Evolutionary conservation across 2,888 invertebrate species (phyloP).

Genomic region (Eilema caniola): DNA sequence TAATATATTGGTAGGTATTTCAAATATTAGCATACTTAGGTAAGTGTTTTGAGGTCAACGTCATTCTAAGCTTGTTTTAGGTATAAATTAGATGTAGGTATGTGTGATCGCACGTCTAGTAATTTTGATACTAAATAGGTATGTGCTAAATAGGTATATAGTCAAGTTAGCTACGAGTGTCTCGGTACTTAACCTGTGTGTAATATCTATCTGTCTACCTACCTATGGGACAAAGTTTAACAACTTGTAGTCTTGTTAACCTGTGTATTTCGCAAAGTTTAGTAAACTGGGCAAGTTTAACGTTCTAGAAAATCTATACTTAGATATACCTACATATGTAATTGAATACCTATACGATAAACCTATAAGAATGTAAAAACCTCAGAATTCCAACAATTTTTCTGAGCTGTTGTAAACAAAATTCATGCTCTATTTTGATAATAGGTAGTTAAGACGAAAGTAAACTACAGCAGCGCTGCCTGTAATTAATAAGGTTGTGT

Average conservation of each 20-base stretch:
- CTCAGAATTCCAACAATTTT: no score
- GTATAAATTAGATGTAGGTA: no score
- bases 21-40: background rate
- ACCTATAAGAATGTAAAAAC: no score
- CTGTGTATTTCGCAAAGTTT: background rate
- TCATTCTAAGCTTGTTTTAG: background rate
- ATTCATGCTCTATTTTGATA: no score
- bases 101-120: background rate
- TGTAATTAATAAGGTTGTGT: no score
- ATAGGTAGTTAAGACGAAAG: no score
- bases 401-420: no score
- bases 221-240: background rate
- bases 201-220: no score
- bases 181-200: background rate
- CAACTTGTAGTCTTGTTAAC: background rate
- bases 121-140: background rate
- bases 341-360: no score
- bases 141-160: background rate
- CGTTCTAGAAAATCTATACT: background rate
- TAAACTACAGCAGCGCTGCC: no score
- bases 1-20: background rate
- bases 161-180: background rate
- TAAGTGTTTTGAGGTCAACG: background rate
- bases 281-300: background rate
- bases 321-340: no score